phyloP scores from a whole-genome alignment of 2,113 vertebrate genomes.

The Egretta garzetta region DNA sequence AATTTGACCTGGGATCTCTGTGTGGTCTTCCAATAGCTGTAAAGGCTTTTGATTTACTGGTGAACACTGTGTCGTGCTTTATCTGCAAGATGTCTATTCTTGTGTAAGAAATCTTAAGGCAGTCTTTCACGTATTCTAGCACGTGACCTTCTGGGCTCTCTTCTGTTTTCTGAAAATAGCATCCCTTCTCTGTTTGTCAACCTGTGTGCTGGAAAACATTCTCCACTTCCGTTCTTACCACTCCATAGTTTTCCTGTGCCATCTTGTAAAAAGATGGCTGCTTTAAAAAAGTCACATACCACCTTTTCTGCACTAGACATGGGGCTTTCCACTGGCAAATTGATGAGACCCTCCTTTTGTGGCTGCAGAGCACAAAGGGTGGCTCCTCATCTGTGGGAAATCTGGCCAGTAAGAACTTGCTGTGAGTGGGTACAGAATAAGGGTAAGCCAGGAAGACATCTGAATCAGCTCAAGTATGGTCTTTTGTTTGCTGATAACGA shows the following conservation, averaged over 20 bases:
- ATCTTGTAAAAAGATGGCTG: background rate
- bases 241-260: background rate
- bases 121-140: background rate
- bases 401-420: background rate
- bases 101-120: background rate
- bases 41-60: background rate
- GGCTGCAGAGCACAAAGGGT: background rate
- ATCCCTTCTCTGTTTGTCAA: background rate
- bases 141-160: background rate
- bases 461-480: background rate
- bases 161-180: background rate
- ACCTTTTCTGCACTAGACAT: background rate
- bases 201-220: background rate
- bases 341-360: background rate
- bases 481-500: background rate
- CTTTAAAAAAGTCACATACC: background rate
- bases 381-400: background rate
- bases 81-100: background rate
- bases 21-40: fast-evolving
- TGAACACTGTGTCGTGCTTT: background rate
- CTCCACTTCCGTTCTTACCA: background rate
- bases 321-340: background rate
- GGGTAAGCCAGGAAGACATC: background rate
- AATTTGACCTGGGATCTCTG: background rate
- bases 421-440: background rate